phyloP scores from a whole-genome alignment of 2,888 invertebrate genomes.

The Euplexia lucipara region DNA sequence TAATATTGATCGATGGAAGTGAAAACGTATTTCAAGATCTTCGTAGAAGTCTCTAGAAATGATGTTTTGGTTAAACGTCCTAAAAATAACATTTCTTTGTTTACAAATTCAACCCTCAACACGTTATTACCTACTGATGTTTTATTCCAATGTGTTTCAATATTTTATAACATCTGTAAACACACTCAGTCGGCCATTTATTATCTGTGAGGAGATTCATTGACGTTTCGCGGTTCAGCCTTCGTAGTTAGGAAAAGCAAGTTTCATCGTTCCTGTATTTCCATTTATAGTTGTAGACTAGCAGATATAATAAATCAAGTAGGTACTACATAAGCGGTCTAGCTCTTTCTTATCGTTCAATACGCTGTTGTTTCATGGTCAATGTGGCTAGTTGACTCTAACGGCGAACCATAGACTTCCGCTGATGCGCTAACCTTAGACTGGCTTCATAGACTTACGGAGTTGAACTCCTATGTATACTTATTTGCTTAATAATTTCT shows the following conservation, averaged over 20 bases:
- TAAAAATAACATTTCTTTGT: constrained; percentile 19
- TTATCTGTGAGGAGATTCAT: constrained; percentile 21
- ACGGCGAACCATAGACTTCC: constrained; percentile 25
- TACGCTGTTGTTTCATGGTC: constrained; percentile 48
- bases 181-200: constrained; percentile 7
- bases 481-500: not conserved
- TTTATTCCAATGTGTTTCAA: constrained; percentile 36
- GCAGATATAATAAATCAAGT: constrained; percentile 47
- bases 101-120: constrained; percentile 21
- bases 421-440: constrained; percentile 14
- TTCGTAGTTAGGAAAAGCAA: constrained; percentile 28
- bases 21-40: constrained; percentile 48
- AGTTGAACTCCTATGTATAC: not conserved
- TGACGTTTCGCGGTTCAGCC: constrained; percentile 3
- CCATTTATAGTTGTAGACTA: constrained; percentile 21
- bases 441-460: not conserved
- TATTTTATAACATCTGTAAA: constrained; percentile 44
- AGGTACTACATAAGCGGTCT: constrained; percentile 42
- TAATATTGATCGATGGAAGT: constrained; percentile 44
- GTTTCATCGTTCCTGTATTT: constrained; percentile 33
- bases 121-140: constrained; percentile 40
- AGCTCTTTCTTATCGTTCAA: constrained; percentile 35
- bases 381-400: constrained; percentile 12
- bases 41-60: constrained; percentile 24
- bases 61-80: constrained; percentile 5